Conservation (phyloP, 30 jellyfish, hydroid and myxozoan genomes). For the Aurelia sp. region DNA sequence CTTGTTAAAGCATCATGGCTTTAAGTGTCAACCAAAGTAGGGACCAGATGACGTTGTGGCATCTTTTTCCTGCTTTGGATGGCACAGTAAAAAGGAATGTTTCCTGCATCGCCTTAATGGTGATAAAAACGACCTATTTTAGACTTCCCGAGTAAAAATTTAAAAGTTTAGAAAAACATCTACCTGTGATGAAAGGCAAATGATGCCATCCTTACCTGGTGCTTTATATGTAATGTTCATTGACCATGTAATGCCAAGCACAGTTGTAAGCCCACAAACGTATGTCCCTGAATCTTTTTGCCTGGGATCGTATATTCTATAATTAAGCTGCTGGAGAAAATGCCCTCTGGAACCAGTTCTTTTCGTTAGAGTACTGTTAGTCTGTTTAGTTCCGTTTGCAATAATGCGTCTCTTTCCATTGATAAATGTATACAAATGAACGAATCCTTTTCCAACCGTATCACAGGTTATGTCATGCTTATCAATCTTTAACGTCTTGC, state of each 20-base stretch:
- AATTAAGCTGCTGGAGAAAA: not conserved
- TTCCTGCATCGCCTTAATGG: too few relatives aligned
- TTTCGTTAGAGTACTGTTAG: not conserved
- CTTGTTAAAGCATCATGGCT: too few relatives aligned
- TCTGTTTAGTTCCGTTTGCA: not conserved
- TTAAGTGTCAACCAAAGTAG: too few relatives aligned
- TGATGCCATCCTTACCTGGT: not conserved
- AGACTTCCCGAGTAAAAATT: too few relatives aligned
- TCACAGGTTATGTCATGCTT: constrained; percentile 15
- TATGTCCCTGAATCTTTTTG: not conserved
- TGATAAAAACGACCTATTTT: too few relatives aligned
- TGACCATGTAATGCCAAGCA: not conserved
- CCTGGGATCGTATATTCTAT: not conserved
- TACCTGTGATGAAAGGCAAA: not conserved
- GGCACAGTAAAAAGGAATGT: too few relatives aligned
- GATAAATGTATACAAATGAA: not conserved
- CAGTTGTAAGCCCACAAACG: not conserved
- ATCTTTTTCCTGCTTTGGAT: too few relatives aligned
- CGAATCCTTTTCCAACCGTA: constrained; percentile 10
- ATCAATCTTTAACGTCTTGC: constrained; percentile 8
- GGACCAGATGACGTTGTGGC: too few relatives aligned
- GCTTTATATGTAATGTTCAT: not conserved
- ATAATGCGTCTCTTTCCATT: not conserved
- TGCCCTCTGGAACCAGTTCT: constrained; percentile 2
- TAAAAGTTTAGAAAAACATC: too few relatives aligned